Evolutionary conservation across 1,140 invertebrate species (phyloP), one percentile per base, ranked within the genome.

Genomic region (Andrena cerasifolii): DNA sequence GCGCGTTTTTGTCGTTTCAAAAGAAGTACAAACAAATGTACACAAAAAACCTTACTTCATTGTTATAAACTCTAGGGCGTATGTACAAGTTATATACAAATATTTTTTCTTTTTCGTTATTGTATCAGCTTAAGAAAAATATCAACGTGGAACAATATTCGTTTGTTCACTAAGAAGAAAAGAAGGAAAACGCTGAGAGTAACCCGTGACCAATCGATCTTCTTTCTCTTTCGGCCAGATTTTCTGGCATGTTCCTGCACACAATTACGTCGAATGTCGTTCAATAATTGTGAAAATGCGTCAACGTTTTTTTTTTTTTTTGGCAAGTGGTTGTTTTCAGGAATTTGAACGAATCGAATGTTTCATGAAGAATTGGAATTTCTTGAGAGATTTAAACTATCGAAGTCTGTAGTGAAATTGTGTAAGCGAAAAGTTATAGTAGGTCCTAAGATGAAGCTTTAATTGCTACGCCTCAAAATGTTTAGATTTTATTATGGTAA

Each of bases 21-120:
- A 91, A 91, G 90, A 91, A 91, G 87, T 91, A 91, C 89, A 92
- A 91, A 91, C 86, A 89, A 89, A 91, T 91, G 89, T 91, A 91
- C 89, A 91, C 84, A 90, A 91, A 90, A 91, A 84, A 84, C 84
- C 78, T 87, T 84, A 80, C 80, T 78, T 89, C 84, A 76, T 85
- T 83, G 75, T 88, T 88, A 89, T 81, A 89, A 88, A 89, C 79
- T 86, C 84, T 90, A 90, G 56, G 78, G 62, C 76, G 54, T 91
- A 91, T 91, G 87, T 91, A 91, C 90, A 91, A 81, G 59, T 76
- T 91, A 91, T 91, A 54, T 91, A 91, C 89, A 91, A 86, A 85
- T 61, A 58, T 56, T 71, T 54, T 51, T 51, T 49, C 31, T 49
- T 65, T 63, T 33, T 47, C 14, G 18, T 68, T 68, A 47, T 67